Conservation (phyloP, 2,113 vertebrate species). For the Phrynocephalus versicolor region DNA sequence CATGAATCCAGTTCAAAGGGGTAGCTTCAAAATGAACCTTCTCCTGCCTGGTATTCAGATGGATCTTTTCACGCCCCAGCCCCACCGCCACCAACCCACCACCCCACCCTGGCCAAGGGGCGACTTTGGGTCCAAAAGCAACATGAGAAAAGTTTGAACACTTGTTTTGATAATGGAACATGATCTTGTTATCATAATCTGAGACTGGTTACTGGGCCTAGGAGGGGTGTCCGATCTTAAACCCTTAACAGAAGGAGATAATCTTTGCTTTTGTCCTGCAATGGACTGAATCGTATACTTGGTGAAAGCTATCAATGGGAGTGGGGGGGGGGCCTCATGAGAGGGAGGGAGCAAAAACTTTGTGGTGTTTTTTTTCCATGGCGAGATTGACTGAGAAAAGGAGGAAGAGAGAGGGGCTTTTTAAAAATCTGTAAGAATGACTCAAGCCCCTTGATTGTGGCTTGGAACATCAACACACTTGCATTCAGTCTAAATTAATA, state of each 20-base stretch:
- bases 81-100: no score
- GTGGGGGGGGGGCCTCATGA: conserved; percentile 78
- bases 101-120: conserved; percentile 68
- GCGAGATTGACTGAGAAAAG: conserved; percentile 54
- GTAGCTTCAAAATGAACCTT: conserved; percentile 90
- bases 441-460: conserved; percentile 80
- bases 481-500: conserved; percentile 49
- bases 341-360: no score
- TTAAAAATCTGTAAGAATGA: conserved; percentile 84
- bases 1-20: conserved; percentile 99
- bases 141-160: conserved; percentile 99
- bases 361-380: conserved; percentile 88
- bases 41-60: conserved; percentile 79
- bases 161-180: conserved; percentile 96
- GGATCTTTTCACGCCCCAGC: conserved; percentile 75
- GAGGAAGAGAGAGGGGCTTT: not conserved
- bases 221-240: conserved; percentile 89
- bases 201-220: conserved; percentile 89
- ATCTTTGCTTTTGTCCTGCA: conserved; percentile 92
- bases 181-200: conserved; percentile 98
- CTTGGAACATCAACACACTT: conserved; percentile 68
- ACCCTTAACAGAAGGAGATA: conserved; percentile 87
- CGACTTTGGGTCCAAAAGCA: conserved; percentile 86
- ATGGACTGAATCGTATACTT: conserved; percentile 90
- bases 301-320: conserved; percentile 84